Conservation (phyloP, 2,113 vertebrate genomes). For the Atherinomorus stipes region DNA sequence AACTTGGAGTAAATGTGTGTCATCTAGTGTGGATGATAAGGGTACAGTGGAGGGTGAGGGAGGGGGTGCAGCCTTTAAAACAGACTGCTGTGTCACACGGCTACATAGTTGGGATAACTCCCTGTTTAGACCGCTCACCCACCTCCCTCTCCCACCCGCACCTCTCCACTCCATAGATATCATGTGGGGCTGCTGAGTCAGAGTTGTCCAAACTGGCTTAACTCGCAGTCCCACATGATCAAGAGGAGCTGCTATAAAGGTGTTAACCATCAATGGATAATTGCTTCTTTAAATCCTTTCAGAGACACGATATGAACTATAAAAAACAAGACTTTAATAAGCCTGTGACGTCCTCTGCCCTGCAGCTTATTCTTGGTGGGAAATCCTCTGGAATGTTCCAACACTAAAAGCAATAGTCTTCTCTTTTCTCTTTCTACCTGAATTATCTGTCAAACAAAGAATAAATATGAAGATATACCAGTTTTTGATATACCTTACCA, state of each 20-base stretch:
- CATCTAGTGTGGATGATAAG: constrained; percentile 23
- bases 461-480: too few species aligned
- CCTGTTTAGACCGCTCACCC: constrained; percentile 47
- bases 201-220: constrained; percentile 32
- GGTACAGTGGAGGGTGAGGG: neutral
- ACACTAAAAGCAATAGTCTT: too few species aligned
- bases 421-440: too few species aligned
- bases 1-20: constrained; percentile 32
- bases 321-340: neutral
- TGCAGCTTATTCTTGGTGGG: neutral
- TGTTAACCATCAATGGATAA: neutral
- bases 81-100: constrained; percentile 70
- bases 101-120: constrained; percentile 61
- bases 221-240: constrained; percentile 12
- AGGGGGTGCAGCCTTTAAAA: constrained; percentile 16
- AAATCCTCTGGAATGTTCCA: neutral
- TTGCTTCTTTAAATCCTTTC: neutral
- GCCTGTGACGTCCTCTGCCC: neutral
- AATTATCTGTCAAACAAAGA: too few species aligned
- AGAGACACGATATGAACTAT: neutral
- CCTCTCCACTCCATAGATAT: constrained; percentile 21
- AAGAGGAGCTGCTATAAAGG: constrained; percentile 2
- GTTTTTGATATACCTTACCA: too few species aligned
- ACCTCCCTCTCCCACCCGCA: constrained; percentile 14
- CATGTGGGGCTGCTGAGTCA: constrained; percentile 64